Percentiles rank a stretch among this genome's conserved stretches.
Conservation (phyloP, 2,797 vertebrate genomes). For the Myotis planiceps region DNA sequence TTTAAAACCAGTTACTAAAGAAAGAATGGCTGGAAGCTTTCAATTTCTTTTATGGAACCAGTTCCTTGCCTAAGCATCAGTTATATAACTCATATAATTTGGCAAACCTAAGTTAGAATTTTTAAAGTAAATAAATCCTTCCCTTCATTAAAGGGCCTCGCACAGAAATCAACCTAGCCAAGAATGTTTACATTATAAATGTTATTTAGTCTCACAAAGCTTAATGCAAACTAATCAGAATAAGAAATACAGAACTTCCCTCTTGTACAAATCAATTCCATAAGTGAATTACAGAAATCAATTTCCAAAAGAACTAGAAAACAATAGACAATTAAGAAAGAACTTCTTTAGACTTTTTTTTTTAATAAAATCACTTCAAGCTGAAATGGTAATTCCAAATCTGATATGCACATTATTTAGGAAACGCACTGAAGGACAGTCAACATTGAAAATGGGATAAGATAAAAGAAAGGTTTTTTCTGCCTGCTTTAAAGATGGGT, state of each 20-base stretch:
- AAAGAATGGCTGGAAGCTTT: slow-evolving; percentile 46
- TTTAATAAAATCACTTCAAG: slow-evolving; percentile 15
- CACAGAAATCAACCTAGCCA: slow-evolving; percentile 61
- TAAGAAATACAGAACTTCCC: slow-evolving; percentile 61
- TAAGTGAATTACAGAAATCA: slow-evolving; percentile 64
- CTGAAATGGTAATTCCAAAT: slow-evolving; percentile 18
- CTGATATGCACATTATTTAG: slow-evolving; percentile 9
- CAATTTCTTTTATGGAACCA: slow-evolving; percentile 30
- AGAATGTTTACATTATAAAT: slow-evolving; percentile 70
- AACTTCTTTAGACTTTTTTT: slow-evolving; percentile 30
- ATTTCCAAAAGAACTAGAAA: slow-evolving; percentile 36
- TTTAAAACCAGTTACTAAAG: slow-evolving; percentile 46
- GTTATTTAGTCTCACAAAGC: slow-evolving; percentile 61
- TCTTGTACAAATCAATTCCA: slow-evolving; percentile 51
- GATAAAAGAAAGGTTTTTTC: not conserved
- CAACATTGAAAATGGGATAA: not conserved
- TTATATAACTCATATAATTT: slow-evolving; percentile 58
- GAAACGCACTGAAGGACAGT: slow-evolving; percentile 17
- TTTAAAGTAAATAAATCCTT: slow-evolving; percentile 73
- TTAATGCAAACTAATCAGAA: slow-evolving; percentile 69
- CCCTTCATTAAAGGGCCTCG: slow-evolving; percentile 60
- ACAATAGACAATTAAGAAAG: slow-evolving; percentile 48
- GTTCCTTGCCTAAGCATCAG: slow-evolving; percentile 54
- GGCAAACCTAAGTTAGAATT: slow-evolving; percentile 64
- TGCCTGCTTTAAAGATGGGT: not conserved